Conservation (phyloP, 2,113 vertebrate species). For the Tetrax tetrax region DNA sequence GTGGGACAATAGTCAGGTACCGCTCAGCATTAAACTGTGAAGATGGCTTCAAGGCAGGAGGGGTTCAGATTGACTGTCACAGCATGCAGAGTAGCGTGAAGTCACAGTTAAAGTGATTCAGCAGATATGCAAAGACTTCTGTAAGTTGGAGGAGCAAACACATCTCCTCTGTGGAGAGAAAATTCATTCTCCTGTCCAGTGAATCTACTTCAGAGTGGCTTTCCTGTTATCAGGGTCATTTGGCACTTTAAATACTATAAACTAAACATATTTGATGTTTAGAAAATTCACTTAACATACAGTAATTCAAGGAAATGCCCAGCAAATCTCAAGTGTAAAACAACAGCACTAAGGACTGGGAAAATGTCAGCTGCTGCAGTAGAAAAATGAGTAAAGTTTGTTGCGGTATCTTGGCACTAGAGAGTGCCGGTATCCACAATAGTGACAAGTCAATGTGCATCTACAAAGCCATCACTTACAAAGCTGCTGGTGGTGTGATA, state of each 20-base stretch:
- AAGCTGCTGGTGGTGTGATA: neutral
- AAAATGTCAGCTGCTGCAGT: neutral
- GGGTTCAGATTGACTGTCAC: neutral
- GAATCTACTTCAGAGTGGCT: neutral
- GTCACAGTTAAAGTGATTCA: neutral
- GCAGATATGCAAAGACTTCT: neutral
- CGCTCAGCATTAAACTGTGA: neutral
- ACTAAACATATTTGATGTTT: neutral
- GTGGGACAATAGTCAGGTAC: fast-evolving
- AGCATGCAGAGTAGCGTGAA: neutral
- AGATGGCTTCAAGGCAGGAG: neutral
- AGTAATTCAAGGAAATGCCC: neutral
- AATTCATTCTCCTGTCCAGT: neutral
- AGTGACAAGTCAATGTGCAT: neutral
- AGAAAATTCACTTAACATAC: neutral
- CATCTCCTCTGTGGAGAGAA: neutral
- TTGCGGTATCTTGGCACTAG: neutral
- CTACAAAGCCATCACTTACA: neutral
- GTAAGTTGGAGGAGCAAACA: neutral
- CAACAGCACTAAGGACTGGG: neutral
- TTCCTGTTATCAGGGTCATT: neutral
- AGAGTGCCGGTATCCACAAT: neutral
- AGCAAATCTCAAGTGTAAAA: neutral
- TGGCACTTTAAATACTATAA: neutral
- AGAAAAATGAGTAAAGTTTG: neutral